Evolutionary conservation across 2,113 vertebrate species (phyloP).

Genomic region (Girardinichthys multiradiatus): DNA sequence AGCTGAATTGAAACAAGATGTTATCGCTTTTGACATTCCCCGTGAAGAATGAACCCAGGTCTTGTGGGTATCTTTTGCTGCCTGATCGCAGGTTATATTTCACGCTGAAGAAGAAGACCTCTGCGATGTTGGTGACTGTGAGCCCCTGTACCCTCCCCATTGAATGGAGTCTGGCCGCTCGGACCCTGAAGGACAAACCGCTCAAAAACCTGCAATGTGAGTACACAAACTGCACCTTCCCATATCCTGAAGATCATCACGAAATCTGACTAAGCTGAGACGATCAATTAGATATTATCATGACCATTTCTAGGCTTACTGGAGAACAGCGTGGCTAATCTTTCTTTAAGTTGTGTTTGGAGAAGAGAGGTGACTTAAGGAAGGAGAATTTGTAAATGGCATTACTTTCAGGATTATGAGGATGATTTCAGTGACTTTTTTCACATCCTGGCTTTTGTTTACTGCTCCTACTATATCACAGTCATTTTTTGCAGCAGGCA

Average conservation of each 20-base stretch:
- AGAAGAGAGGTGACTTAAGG: constrained; percentile 7
- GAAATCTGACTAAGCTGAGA: constrained; percentile 16
- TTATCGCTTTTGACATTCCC: constrained; percentile 48
- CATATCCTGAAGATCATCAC: neutral
- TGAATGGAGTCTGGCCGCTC: constrained; percentile 83
- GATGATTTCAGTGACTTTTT: neutral
- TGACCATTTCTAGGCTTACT: constrained; percentile 1
- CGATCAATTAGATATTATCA: constrained; percentile 33
- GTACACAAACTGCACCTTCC: constrained; percentile 32
- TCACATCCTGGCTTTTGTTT: neutral
- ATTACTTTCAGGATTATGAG: neutral
- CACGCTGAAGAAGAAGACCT: constrained; percentile 79
- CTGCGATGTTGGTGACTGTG: constrained; percentile 83
- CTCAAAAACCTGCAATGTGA: constrained; percentile 77
- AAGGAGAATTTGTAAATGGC: neutral
- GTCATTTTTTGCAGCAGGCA: neutral
- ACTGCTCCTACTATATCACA: neutral
- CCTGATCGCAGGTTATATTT: constrained; percentile 83
- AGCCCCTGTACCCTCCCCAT: constrained; percentile 86
- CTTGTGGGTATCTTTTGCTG: constrained; percentile 18
- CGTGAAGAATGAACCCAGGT: constrained; percentile 19
- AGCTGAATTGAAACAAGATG: constrained; percentile 41
- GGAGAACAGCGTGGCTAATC: constrained; percentile 30
- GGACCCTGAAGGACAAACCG: constrained; percentile 79
- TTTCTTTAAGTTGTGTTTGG: constrained; percentile 9